Conservation (phyloP, 92 coral and sea anemone species). For the Paramuricea clavata region DNA sequence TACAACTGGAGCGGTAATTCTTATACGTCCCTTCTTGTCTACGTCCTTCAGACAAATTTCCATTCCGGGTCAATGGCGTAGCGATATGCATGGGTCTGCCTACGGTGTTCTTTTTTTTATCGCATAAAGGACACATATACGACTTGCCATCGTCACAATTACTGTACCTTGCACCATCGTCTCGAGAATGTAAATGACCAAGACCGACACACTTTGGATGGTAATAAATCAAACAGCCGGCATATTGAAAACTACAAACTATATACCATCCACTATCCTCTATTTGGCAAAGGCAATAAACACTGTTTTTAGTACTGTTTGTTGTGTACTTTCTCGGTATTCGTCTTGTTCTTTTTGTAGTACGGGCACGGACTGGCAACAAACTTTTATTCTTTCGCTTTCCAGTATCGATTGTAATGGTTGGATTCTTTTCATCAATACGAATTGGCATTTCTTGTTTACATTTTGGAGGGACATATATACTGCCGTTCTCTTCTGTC, state of each 20-base stretch:
- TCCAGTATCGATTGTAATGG: no score
- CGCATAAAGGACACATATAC: conserved; percentile 13
- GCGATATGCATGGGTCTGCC: no score
- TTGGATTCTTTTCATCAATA: neutral
- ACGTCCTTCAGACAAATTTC: no score
- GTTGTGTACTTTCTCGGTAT: neutral
- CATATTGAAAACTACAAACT: neutral
- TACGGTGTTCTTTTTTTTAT: no score
- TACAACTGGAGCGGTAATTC: no score
- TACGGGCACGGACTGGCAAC: neutral
- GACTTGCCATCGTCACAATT: conserved; percentile 13
- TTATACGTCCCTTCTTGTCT: no score
- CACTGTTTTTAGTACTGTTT: neutral
- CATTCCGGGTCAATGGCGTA: no score
- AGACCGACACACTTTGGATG: conserved; percentile 21
- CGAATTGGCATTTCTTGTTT: neutral
- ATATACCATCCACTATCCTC: conserved; percentile 32
- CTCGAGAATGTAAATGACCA: neutral
- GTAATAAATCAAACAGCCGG: conserved; percentile 13
- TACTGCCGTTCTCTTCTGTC: neutral
- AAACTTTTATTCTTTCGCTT: neutral
- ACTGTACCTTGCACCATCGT: conserved; percentile 16
- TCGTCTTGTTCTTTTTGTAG: neutral
- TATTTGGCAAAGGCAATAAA: conserved; percentile 17
- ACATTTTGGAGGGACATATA: no score